Evolutionary conservation across 2,797 vertebrate genomes (phyloP), one percentile per base, ranked within the genome.

Genomic region (Tiaroga cobitis): DNA sequence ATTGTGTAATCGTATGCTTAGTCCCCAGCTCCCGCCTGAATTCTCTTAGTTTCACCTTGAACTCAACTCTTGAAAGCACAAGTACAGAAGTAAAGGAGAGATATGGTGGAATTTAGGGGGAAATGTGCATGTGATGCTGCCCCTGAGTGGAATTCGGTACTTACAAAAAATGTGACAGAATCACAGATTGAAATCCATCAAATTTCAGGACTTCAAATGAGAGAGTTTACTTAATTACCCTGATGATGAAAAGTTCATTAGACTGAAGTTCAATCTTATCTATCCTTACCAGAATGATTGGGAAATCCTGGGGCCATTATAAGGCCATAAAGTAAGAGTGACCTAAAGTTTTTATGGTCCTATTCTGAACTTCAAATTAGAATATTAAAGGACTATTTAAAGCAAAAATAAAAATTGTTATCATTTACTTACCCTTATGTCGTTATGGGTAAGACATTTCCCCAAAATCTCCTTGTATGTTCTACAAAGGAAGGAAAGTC

Each of bases 1-100:
- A 95, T 95, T 95, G 95, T 93, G 91, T 95, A 92, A 95, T 93
- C 89, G 90, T 68, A 86, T 89, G 83, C 87, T 91, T 91, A 90
- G 93, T 93, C 92, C 84, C 67, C 81, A 81, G 89, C 91, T 75
- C 78, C 72, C n/a, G 13, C 56, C 88, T 88, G 91, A 92, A 87
- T 75, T 43, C 86, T 87, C 87, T 89, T 91, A 86, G 88, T 90
- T 91, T 87, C 89, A 94, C 92, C 93, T 93, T 92, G 88, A 93
- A 92, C 87, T 85, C 85, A 87, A 87, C 87, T 90, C 88, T 93
- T 93, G 89, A 92, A 93, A 92, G 91, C 75, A 29, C 32, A 78
- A 82, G 63, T 85, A 80, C 43, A 82, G 80, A 61, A 72, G 67
- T 54, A 46, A 83, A 69, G 82, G 78, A 78, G 85, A 87, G 84